Evolutionary conservation across 1,140 invertebrate genomes (phyloP).

Genomic region (Calliphora vicina): DNA sequence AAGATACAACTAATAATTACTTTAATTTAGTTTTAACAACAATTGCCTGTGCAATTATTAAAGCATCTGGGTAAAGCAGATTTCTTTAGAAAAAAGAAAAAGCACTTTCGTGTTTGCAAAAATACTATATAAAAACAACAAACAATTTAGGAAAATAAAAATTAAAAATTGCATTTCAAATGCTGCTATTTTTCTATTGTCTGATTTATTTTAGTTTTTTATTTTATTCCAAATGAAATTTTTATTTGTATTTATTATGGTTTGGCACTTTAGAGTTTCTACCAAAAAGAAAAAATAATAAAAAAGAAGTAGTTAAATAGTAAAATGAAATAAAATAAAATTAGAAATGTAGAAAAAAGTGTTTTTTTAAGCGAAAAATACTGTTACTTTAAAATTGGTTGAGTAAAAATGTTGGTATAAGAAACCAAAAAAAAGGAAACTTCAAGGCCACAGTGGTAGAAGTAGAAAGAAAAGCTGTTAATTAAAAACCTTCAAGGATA

Average conservation of each 20-base stretch:
- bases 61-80: background rate
- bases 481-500: too few species aligned
- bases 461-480: too few species aligned
- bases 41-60: background rate
- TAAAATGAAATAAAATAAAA: background rate
- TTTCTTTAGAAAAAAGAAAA: background rate
- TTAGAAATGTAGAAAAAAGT: too few species aligned
- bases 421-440: background rate
- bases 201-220: too few species aligned
- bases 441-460: background rate
- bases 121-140: background rate
- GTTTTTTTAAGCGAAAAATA: background rate
- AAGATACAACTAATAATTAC: background rate
- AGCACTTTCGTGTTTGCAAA: background rate
- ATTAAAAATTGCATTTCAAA: background rate
- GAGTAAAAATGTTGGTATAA: background rate
- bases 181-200: background rate
- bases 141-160: background rate
- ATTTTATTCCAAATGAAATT: too few species aligned
- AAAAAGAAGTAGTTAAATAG: too few species aligned
- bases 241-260: background rate
- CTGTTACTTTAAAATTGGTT: background rate
- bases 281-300: background rate
- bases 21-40: slow-evolving; percentile 6
- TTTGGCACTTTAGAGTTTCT: background rate